Conservation (phyloP, 1,140 invertebrate genomes). For the Thaumatotibia leucotreta region DNA sequence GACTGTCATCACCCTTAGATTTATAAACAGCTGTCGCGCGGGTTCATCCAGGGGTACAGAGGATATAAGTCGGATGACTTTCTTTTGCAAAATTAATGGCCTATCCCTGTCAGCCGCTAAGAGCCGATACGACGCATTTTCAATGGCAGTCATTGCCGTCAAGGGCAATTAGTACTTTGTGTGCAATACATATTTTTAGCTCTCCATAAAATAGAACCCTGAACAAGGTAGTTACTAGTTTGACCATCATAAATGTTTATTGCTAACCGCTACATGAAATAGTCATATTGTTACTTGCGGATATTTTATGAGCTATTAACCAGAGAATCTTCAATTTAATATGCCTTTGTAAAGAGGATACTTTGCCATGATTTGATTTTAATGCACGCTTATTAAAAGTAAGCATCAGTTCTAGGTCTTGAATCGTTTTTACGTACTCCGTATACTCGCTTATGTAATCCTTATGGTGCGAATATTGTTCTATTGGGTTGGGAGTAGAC, state of each 20-base stretch:
- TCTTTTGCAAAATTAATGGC: too few relatives aligned
- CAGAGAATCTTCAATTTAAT: background rate
- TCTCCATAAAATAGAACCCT: conserved; percentile 32
- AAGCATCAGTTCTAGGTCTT: background rate
- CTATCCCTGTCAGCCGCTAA: too few relatives aligned
- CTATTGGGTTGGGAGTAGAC: conserved; percentile 21
- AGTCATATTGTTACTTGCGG: conserved; percentile 22
- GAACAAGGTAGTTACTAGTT: conserved; percentile 26
- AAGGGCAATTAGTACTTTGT: background rate
- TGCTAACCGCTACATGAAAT: conserved; percentile 14
- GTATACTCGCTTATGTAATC: background rate
- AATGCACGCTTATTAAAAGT: background rate
- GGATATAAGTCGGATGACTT: too few relatives aligned
- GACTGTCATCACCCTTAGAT: too few relatives aligned
- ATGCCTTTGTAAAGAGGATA: background rate
- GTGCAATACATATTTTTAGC: conserved; percentile 1
- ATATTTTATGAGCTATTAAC: background rate
- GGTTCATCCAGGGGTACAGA: too few relatives aligned
- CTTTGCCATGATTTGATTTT: background rate
- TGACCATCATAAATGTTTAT: conserved; percentile 34
- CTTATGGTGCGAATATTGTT: background rate
- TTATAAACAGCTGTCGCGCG: too few relatives aligned
- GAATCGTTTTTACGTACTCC: background rate
- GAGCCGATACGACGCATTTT: background rate
- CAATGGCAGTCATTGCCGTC: background rate